Evolutionary conservation across 2,113 vertebrate species (phyloP), one percentile per base, ranked within the genome.

Genomic region (Vulpes ferrilata): DNA sequence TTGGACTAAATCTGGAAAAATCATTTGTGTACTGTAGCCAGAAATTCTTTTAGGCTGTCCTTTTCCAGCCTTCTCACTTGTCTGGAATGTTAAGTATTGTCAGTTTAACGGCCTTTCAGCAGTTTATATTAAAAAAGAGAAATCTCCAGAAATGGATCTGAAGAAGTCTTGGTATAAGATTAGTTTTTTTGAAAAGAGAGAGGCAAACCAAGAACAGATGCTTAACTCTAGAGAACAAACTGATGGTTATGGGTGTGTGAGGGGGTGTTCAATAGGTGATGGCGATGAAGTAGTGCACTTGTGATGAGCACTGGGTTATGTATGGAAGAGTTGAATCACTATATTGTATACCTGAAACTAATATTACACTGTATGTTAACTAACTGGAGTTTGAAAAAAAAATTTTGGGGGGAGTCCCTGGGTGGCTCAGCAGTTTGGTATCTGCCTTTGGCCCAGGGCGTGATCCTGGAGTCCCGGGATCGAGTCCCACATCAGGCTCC

Each of bases 21-120:
- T 92, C 65, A 90, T 96, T 96, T 96, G 84, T 95, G 69, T 88
- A 19, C 17, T 92, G 0, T 20, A 73, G 95, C 97, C 95, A 97
- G 93, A 92, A 93, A 97, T 96, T 96, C 94, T 90, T 96, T 81
- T 2, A 83, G 92, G 53, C 74, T 62, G 5, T 83, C 67, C 82
- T 65, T 95, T 93, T 96, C 92, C 92, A 97, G 90, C 80, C 64
- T 64, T 96, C 96, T 98, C 95, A 96, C 69, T 97, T 76, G 82
- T 92, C 86, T 96, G 97, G 97, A 96, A 97, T 96, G 97, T 83
- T 84, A 94, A 95, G 69, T 81, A 78, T 97, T 84, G 67, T 94
- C 92, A 95, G 78, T 89, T 87, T 65, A 95, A 90, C 15, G 16
- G 87, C 59, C 27, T 95, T 95, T 86, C 27, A 93, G 79, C 17